These are phyloP conservation scores for Lasioglossum vierecki DNA, from an alignment of 2,888 invertebrate species.

Conservation along the genomic window DNA sequence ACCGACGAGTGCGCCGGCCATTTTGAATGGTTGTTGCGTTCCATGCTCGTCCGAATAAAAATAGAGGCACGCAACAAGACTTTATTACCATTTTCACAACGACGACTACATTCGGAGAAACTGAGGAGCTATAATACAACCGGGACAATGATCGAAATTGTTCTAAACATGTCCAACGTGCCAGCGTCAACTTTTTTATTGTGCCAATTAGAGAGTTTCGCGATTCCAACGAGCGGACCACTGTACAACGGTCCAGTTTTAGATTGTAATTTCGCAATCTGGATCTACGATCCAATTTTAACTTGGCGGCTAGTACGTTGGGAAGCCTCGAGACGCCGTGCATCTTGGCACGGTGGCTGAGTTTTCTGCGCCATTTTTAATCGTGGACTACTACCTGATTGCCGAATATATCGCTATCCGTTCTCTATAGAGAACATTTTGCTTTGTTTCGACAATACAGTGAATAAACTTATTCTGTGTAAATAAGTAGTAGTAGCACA, in stretches of 20 bases:
- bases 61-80: neutral
- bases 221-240: conserved; percentile 24
- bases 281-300: conserved; percentile 50
- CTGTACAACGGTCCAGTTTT: conserved; percentile 33
- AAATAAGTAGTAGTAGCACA: neutral
- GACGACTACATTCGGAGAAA: neutral
- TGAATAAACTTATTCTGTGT: neutral
- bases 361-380: conserved; percentile 22
- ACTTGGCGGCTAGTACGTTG: conserved; percentile 11
- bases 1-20: neutral
- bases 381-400: neutral
- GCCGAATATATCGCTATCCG: neutral
- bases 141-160: neutral
- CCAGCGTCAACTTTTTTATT: neutral
- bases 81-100: conserved; percentile 6
- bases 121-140: neutral
- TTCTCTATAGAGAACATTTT: neutral
- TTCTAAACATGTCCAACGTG: neutral
- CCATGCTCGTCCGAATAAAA: neutral
- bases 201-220: neutral
- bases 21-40: neutral
- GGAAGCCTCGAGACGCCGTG: neutral
- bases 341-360: conserved; percentile 27
- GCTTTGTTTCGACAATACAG: neutral
- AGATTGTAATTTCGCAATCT: conserved; percentile 53